Evolutionary conservation across 2,888 invertebrate genomes (phyloP).

Genomic region (Apotomis turbidana): DNA sequence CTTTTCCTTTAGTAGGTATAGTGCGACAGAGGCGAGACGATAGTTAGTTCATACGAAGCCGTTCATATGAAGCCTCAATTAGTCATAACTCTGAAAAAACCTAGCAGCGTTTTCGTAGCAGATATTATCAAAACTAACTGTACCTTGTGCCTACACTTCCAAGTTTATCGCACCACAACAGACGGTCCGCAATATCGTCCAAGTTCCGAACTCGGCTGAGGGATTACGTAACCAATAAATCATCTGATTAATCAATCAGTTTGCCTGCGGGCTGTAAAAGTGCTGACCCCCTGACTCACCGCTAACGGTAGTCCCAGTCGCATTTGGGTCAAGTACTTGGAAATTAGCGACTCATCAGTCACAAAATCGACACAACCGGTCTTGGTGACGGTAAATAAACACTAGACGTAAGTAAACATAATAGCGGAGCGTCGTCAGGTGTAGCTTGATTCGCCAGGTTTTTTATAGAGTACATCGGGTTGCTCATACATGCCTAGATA

Average conservation of each 20-base stretch:
- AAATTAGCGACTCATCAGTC: conserved; percentile 60
- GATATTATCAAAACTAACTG: no score
- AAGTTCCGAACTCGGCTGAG: not conserved
- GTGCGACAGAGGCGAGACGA: no score
- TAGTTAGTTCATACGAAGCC: no score
- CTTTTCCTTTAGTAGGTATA: no score
- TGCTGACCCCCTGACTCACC: conserved; percentile 40
- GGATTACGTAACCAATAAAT: conserved; percentile 27
- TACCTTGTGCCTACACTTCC: not conserved
- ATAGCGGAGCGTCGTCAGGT: not conserved
- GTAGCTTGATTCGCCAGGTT: not conserved
- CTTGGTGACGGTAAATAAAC: conserved; percentile 41
- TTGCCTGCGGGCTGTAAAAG: conserved; percentile 27
- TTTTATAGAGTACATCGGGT: not conserved
- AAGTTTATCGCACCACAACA: conserved; percentile 7
- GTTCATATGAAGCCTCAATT: no score
- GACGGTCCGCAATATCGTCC: not conserved
- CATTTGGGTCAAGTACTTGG: conserved; percentile 69
- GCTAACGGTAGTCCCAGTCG: conserved; percentile 49
- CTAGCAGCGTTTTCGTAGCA: no score
- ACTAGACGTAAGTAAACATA: conserved; percentile 37
- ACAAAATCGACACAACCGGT: conserved; percentile 35
- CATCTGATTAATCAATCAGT: conserved; percentile 28
- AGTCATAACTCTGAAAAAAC: no score
- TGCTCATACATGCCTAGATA: not conserved